phyloP scores from a whole-genome alignment of 2,888 invertebrate species.

The Meteorus cinctellus region DNA sequence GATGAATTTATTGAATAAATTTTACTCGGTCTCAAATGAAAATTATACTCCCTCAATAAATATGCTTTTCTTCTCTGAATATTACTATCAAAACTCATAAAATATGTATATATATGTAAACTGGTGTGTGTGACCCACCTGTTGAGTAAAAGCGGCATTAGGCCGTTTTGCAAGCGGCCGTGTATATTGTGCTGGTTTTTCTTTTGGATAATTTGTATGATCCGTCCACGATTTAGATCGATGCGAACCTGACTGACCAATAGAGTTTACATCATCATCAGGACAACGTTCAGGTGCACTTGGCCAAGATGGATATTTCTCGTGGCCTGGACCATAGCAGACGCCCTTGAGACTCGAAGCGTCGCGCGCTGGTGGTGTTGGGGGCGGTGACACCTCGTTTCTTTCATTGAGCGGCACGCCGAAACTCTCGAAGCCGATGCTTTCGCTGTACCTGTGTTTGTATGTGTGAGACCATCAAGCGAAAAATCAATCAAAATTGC shows the following conservation, averaged over 20 bases:
- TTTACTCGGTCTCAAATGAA: too few species aligned
- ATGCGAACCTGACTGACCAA: conserved; percentile 76
- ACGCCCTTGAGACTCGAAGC: conserved; percentile 80
- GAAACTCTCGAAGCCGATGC: conserved; percentile 71
- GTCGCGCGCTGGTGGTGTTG: conserved; percentile 80
- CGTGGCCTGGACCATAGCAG: conserved; percentile 82
- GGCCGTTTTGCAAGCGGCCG: conserved; percentile 80
- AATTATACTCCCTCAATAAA: too few species aligned
- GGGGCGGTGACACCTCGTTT: conserved; percentile 76
- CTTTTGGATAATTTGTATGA: conserved; percentile 82
- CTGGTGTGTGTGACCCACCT: conserved; percentile 70
- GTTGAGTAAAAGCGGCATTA: conserved; percentile 77
- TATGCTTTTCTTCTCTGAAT: too few species aligned
- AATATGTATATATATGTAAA: neutral
- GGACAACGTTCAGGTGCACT: conserved; percentile 77
- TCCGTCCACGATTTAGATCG: conserved; percentile 83
- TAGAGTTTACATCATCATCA: conserved; percentile 71
- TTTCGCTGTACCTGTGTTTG: conserved; percentile 69
- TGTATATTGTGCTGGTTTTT: conserved; percentile 78
- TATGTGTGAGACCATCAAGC: too few species aligned
- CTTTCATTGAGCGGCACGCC: conserved; percentile 70
- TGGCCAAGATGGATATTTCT: conserved; percentile 85
- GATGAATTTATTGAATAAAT: too few species aligned
- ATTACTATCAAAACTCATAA: too few species aligned
- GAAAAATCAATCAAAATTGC: conserved; percentile 15